A percentile compares a stretch with the other conserved stretches of the same genome.
Conservation (phyloP, 2,113 vertebrate genomes). For the Chlorocebus sabaeus region DNA sequence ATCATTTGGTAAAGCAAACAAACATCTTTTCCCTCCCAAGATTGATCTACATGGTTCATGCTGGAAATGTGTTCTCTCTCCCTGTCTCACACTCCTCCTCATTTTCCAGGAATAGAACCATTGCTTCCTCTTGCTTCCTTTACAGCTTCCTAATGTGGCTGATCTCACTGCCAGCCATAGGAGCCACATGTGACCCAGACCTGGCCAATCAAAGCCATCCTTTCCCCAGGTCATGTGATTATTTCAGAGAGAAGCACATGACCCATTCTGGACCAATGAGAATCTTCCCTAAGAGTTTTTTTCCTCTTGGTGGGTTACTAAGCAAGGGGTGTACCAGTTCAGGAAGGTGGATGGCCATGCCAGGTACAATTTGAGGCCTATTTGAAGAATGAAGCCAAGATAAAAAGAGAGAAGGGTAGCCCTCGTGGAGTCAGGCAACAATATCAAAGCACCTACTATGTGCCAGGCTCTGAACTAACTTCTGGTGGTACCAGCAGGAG, state of each 20-base stretch:
- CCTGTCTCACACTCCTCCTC: background rate
- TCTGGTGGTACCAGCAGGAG: background rate
- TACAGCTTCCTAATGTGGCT: background rate
- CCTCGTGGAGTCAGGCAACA: background rate
- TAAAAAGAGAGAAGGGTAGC: no score
- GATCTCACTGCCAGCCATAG: background rate
- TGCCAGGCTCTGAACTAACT: background rate
- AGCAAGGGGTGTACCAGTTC: background rate
- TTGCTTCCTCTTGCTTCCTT: fast-evolving
- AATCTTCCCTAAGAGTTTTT: background rate
- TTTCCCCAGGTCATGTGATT: background rate
- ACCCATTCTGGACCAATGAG: background rate
- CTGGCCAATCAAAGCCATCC: background rate
- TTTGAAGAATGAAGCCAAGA: background rate
- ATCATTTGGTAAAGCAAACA: background rate
- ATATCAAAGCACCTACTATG: background rate
- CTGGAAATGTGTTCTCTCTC: background rate
- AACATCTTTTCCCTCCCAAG: background rate
- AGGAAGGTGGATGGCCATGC: background rate
- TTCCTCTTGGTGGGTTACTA: background rate
- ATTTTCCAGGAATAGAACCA: background rate
- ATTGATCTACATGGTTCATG: fast-evolving
- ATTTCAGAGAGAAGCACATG: background rate
- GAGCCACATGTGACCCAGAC: background rate
- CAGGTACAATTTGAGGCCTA: fast-evolving